Evolutionary conservation across 1,140 invertebrate genomes (phyloP), one percentile per base, ranked within the genome.

Genomic region (Gonatopus flavifemur): DNA sequence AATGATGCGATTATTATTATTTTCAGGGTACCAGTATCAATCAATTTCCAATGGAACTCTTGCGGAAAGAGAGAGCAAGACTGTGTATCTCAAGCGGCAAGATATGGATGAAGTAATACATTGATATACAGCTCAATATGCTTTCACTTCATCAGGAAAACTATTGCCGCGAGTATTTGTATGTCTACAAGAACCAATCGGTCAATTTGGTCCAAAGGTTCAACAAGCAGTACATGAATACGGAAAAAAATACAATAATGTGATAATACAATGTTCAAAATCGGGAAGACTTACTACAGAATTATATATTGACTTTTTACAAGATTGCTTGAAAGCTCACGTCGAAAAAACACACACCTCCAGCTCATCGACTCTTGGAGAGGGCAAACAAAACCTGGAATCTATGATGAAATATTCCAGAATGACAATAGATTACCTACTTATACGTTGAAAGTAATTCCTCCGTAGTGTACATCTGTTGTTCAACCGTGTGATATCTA

Each of bases 401-500:
- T 55, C 7, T 51, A 61, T 28, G 45, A 64, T 37, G 52, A 62
- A 33, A 40, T 49, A 13, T 64, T 64, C 45, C 31, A 52, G 24
- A 36, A 59, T 37, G 24, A 49, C 9, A 25, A 49, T 15, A 38
- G 40, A 16, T 1, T 24, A 12, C 42, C 49, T 16, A 56, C 47
- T 7, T 49, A 46, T 28, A 55, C 49, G 18, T 12, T 62, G 2
- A 46, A 64, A 53, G 47, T 62, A 35, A 61, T 64, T 35, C 43
- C 61, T 12, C 51, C 58, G 24, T 52, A 61, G 41, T 64, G 55
- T n/a, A n/a, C n/a, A n/a, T n/a, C n/a, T n/a, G n/a, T n/a, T n/a
- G n/a, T n/a, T n/a, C n/a, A n/a, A n/a, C 57, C 52, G 9, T 61
- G 55, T 36, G 41, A 64, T 37, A 52, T 58, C 1, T 61, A 55